phyloP scores from a whole-genome alignment of 2,888 invertebrate genomes.

The Iselma pallidipennis region DNA sequence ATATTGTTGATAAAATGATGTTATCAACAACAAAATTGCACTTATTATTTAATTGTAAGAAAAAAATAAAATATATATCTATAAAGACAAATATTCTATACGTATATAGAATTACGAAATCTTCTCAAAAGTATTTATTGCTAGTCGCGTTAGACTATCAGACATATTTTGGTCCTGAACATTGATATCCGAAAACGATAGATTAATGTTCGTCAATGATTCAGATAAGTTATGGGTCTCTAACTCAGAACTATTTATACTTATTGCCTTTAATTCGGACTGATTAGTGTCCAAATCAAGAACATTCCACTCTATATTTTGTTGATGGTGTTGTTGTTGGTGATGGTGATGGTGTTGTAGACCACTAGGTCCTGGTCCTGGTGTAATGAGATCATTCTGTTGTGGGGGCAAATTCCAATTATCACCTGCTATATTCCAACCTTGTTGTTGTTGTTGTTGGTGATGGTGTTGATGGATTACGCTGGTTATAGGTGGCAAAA shows the following conservation, averaged over 20 bases:
- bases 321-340: background rate
- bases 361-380: slow-evolving; percentile 1
- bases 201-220: slow-evolving; percentile 54
- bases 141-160: slow-evolving; percentile 61
- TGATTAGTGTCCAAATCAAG: slow-evolving; percentile 33
- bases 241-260: slow-evolving; percentile 33
- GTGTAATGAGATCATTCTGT: background rate
- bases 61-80: background rate
- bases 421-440: slow-evolving; percentile 22
- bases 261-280: slow-evolving; percentile 54
- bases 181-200: slow-evolving; percentile 55
- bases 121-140: slow-evolving; percentile 56
- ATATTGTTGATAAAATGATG: background rate
- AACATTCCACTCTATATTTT: slow-evolving; percentile 33
- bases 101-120: slow-evolving; percentile 43
- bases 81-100: background rate
- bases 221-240: slow-evolving; percentile 56
- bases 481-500: slow-evolving; percentile 1
- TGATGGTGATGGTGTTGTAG: background rate
- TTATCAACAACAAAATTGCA: background rate
- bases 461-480: no score
- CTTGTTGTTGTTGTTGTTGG: background rate
- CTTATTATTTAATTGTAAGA: background rate
- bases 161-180: slow-evolving; percentile 55
- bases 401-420: slow-evolving; percentile 8